Evolutionary conservation across 1,140 invertebrate species (phyloP).

Genomic region (Lordiphosa mommai): DNA sequence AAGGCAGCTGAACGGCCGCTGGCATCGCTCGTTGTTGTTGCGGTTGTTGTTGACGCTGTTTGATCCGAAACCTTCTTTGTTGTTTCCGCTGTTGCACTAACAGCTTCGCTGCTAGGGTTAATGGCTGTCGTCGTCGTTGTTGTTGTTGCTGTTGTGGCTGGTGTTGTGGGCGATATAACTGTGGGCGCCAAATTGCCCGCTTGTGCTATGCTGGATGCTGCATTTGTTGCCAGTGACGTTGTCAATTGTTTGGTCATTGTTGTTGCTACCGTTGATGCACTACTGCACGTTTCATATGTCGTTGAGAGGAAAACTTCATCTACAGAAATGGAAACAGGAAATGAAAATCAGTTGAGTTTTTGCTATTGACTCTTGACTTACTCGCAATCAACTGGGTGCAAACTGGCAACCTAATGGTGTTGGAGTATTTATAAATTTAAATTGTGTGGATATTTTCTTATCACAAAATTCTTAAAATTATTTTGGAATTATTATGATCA

Average conservation of each 20-base stretch:
- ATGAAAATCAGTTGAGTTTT: neutral
- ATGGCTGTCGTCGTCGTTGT: slow-evolving; percentile 16
- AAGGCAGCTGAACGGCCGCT: slow-evolving; percentile 85
- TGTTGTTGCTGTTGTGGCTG: slow-evolving; percentile 17
- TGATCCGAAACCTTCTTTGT: slow-evolving; percentile 28
- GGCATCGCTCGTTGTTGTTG: slow-evolving; percentile 55
- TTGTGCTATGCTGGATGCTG: slow-evolving; percentile 59
- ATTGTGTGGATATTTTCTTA: too few relatives aligned
- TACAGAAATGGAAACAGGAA: slow-evolving; percentile 18
- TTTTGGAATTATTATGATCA: too few relatives aligned
- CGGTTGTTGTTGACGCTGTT: slow-evolving; percentile 21
- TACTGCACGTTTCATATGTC: slow-evolving; percentile 43
- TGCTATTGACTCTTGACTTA: neutral
- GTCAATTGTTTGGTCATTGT: slow-evolving; percentile 73
- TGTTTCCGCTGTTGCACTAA: slow-evolving; percentile 16
- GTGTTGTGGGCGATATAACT: slow-evolving; percentile 58
- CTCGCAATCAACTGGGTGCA: neutral
- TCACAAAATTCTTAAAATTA: too few relatives aligned
- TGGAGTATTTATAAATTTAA: too few relatives aligned
- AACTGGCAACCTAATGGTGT: too few relatives aligned
- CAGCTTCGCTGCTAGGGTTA: slow-evolving; percentile 14
- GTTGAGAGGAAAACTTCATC: slow-evolving; percentile 59
- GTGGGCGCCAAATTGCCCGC: slow-evolving; percentile 59
- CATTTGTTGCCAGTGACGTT: slow-evolving; percentile 57
- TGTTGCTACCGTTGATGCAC: slow-evolving; percentile 24